Base-by-base conservation (phyloP, 2,888 invertebrate genomes). In the Torymus aiolomorphi region DNA sequence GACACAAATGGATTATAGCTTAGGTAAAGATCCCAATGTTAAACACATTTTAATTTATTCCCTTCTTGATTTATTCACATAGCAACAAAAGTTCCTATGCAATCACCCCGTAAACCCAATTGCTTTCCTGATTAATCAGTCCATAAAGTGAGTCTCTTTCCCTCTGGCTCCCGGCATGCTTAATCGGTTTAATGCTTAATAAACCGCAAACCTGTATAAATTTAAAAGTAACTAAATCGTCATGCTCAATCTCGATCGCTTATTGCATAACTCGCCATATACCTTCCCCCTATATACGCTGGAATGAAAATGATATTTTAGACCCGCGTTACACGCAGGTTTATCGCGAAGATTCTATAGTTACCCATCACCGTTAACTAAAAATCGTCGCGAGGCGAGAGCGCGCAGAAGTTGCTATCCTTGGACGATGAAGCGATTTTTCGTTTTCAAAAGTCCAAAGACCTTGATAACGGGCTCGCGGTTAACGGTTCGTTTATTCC, bases 401-500 rank as follows among this genome's bases (percentile, higher is more conserved):
- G 49, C 56, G 66, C 11, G 59, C 12, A 56, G 63, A 59, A 65
- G 16, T 8, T 18, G 84, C 82, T 87, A 84, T 86, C 86, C 86
- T 87, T 86, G 86, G 83, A 42, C 77, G 73, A 83, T 80, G 57
- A 82, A 83, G 82, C 69, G 70, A 83, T 83, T 86, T 86, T 84
- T 84, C 69, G 59, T 71, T 79, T 72, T 76, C 66, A 67, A 72
- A 80, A 80, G 80, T 76, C 67, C 83, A 85, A 84, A 83, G 84
- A 83, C 84, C 82, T 80, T 82, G 78, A 79, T 76, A 77, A 81
- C 80, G 81, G 80, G 72, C 82, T 81, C 42, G 83, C 82, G 78
- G 84, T 85, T 84, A 87, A 86, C 85, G 83, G 84, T 82, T 80
- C 84, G 85, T 85, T 85, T 84, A 85, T 86, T 83, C 80, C 78